phyloP scores from a whole-genome alignment of 2,113 vertebrate genomes.

The Ochotona princeps region DNA sequence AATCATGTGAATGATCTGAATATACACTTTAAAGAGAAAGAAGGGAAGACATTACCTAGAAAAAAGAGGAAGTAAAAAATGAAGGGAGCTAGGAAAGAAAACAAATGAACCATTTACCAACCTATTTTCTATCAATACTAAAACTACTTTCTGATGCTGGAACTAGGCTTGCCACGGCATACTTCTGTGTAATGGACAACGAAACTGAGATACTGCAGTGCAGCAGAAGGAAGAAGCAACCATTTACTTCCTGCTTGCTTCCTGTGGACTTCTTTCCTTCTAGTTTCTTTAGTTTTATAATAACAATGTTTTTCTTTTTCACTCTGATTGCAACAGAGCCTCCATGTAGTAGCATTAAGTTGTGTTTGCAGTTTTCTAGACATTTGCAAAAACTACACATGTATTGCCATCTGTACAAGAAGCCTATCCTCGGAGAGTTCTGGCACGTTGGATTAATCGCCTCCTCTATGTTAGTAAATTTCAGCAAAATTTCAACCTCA shows the following conservation, averaged over 20 bases:
- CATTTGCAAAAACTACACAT: not conserved
- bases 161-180: not conserved
- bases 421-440: accelerated
- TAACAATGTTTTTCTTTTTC: not conserved
- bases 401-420: too few species aligned
- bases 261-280: not conserved
- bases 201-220: accelerated
- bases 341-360: not conserved
- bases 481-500: not conserved
- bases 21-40: not conserved
- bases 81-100: not conserved
- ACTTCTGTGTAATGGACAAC: not conserved
- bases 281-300: not conserved
- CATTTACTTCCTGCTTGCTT: not conserved
- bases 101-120: not conserved
- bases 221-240: not conserved
- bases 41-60: not conserved
- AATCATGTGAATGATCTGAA: not conserved
- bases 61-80: not conserved
- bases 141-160: not conserved
- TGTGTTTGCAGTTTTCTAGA: not conserved
- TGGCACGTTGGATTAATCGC: not conserved
- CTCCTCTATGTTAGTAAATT: not conserved
- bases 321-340: accelerated
- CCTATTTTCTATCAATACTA: not conserved